Conservation (phyloP, 2,797 vertebrate genomes). For the Pristis pectinata region DNA sequence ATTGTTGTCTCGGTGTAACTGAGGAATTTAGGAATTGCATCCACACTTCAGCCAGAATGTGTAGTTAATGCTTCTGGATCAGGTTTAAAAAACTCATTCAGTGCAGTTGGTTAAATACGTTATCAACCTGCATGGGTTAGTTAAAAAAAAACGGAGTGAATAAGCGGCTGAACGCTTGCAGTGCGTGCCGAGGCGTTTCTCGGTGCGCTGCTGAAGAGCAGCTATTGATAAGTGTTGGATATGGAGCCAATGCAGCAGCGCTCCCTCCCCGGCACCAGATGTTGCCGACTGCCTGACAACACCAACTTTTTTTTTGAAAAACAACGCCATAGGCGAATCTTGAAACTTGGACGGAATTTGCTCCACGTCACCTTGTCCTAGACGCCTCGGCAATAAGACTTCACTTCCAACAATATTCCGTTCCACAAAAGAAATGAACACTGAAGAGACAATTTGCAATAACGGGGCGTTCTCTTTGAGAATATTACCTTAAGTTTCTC, state of each 20-base stretch:
- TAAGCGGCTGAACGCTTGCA: not conserved
- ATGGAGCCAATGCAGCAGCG: not conserved
- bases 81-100: not conserved
- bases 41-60: not conserved
- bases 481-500: not conserved
- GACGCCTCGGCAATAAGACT: not conserved
- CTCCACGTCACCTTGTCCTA: not conserved
- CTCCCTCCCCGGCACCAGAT: not conserved
- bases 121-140: too few species aligned
- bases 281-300: not conserved
- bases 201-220: not conserved
- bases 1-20: not conserved
- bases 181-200: not conserved
- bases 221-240: not conserved
- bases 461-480: not conserved
- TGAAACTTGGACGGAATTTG: not conserved
- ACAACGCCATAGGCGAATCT: too few species aligned
- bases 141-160: too few species aligned
- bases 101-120: not conserved
- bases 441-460: not conserved
- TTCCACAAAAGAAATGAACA: too few species aligned
- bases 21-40: not conserved
- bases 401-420: not conserved
- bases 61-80: too few species aligned
- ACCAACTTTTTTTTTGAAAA: not conserved